A percentile compares a stretch with the other conserved stretches of the same genome.
phyloP scores from a whole-genome alignment of 2,113 vertebrate genomes.

The Elephantulus edwardii region DNA sequence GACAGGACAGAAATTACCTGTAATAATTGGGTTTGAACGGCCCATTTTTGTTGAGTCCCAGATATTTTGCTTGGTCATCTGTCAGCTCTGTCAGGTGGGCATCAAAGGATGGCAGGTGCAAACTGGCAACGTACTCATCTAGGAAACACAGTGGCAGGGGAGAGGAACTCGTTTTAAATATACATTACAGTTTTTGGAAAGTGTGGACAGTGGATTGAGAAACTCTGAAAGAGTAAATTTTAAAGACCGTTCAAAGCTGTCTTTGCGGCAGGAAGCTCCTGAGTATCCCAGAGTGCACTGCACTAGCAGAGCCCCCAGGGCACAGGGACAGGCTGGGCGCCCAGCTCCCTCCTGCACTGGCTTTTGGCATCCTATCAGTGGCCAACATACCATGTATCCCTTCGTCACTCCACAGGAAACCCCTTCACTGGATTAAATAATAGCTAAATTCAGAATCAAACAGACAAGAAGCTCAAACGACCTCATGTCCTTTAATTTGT shows the following conservation, averaged over 20 bases:
- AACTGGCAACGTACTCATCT: conserved; percentile 91
- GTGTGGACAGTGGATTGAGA: neutral
- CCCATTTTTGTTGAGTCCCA: conserved; percentile 92
- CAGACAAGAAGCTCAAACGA: neutral
- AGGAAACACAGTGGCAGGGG: conserved; percentile 13
- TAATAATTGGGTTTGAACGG: conserved; percentile 93
- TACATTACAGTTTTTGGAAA: neutral
- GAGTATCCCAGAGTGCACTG: neutral
- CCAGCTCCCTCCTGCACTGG: neutral
- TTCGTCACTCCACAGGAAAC: neutral
- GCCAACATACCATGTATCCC: neutral
- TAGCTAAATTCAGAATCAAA: neutral
- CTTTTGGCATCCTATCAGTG: neutral
- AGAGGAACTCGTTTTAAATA: neutral
- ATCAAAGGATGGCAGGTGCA: conserved; percentile 90
- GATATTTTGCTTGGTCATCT: conserved; percentile 90
- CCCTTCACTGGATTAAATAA: neutral
- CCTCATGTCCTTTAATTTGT: neutral
- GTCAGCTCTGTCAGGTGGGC: conserved; percentile 90
- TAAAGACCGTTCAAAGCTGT: neutral
- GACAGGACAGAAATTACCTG: conserved; percentile 79
- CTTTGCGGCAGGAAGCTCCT: neutral
- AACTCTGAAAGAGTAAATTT: conserved; percentile 7
- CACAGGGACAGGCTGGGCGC: neutral
- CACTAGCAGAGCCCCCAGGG: neutral